Percentiles rank a stretch among this genome's conserved stretches.
These are phyloP conservation scores for Chitala chitala DNA, from an alignment of 2,113 vertebrate genomes.

Conservation along the genomic window DNA sequence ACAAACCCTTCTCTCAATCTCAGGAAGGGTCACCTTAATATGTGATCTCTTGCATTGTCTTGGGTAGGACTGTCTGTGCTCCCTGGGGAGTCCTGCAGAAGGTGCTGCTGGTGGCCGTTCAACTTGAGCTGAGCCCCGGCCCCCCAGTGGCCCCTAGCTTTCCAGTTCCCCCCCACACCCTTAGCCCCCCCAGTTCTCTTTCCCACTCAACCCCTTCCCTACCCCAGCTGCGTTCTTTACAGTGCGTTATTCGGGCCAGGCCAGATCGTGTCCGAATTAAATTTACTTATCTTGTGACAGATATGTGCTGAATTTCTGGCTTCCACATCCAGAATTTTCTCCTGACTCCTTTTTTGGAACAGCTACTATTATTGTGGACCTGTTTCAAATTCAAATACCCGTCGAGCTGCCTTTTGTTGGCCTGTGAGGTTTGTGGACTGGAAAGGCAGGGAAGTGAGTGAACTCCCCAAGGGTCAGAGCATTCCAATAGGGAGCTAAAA, in stretches of 20 bases:
- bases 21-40: not conserved
- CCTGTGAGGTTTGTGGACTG: conserved; percentile 57
- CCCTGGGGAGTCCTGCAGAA: too few relatives aligned
- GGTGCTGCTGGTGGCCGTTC: too few relatives aligned
- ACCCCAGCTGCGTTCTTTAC: conserved; percentile 47
- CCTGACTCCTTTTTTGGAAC: conserved; percentile 30
- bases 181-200: not conserved
- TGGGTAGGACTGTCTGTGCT: too few relatives aligned
- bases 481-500: conserved; percentile 48
- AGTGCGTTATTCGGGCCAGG: conserved; percentile 36
- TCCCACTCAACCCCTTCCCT: conserved; percentile 16
- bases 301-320: conserved; percentile 39
- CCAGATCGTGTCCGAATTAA: conserved; percentile 41
- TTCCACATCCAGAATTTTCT: conserved; percentile 42
- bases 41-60: too few relatives aligned
- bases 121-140: too few relatives aligned
- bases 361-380: conserved; percentile 48
- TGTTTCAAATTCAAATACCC: conserved; percentile 68
- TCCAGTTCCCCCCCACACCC: not conserved
- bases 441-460: conserved; percentile 56
- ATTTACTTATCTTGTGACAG: conserved; percentile 32
- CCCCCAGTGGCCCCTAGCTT: too few relatives aligned
- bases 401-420: conserved; percentile 61
- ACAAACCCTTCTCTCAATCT: not conserved
- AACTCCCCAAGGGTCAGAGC: conserved; percentile 54